Percentiles rank a stretch among this genome's conserved stretches.
Evolutionary conservation across 92 coral and sea anemone genomes (phyloP).

Genomic region (Siderastrea siderea): DNA sequence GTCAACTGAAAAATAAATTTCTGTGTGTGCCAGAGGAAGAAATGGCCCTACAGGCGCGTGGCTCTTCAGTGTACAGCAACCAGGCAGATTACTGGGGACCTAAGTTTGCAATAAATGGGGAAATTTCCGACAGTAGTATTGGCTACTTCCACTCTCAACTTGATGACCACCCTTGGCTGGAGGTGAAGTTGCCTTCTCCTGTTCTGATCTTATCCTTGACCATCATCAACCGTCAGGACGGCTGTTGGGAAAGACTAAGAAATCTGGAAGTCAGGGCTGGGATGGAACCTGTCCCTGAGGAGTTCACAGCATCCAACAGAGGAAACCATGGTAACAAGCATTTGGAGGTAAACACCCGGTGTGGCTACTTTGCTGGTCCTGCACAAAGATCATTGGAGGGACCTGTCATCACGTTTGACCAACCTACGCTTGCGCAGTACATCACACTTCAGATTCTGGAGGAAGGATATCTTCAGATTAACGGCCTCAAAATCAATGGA

Average conservation of each 20-base stretch:
- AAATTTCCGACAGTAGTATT: not conserved
- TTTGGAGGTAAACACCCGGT: not conserved
- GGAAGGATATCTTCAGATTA: conserved; percentile 20
- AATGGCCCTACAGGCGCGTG: not conserved
- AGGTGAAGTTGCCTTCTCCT: conserved; percentile 31
- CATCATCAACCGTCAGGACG: not conserved
- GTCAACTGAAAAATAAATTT: not conserved
- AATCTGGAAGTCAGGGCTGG: conserved; percentile 58
- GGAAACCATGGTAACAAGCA: not conserved
- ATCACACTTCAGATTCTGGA: conserved; percentile 25
- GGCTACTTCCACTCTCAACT: not conserved
- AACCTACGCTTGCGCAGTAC: conserved; percentile 24
- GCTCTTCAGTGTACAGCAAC: not conserved
- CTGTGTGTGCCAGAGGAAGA: not conserved
- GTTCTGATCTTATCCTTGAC: conserved; percentile 2
- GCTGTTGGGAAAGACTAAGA: conserved; percentile 18
- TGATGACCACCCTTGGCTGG: conserved; percentile 30
- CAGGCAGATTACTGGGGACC: not conserved
- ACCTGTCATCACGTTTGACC: not conserved
- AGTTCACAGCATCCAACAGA: conserved; percentile 2
- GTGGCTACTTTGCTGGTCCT: conserved; percentile 20
- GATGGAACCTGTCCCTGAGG: conserved; percentile 47
- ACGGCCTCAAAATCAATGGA: conserved; percentile 58
- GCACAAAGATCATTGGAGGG: not conserved
- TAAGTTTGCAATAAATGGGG: conserved; percentile 9